Base-by-base conservation (phyloP, 2,113 vertebrate genomes). In the Empidonax alnorum region DNA sequence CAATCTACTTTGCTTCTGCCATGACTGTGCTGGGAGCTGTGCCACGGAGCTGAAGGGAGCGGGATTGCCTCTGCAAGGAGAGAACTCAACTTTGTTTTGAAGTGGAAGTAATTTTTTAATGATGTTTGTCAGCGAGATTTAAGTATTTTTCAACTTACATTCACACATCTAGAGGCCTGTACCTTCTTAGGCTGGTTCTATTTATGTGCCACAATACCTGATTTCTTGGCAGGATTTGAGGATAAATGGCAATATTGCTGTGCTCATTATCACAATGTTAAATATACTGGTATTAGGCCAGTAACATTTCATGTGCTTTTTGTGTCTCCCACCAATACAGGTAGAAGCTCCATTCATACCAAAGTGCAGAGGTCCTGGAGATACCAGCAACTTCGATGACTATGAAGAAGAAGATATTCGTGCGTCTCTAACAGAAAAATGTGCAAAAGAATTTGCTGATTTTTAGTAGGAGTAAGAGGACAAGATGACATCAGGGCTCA, bases 341-440 rank as follows among this genome's bases (percentile, higher is more conserved):
- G 99, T 99, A 67, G 99, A 99, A 98, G 99, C 99, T 91, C 99
- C 99, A 21, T 99, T 99, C 98, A 98, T 99, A 98, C 99, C 99
- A 98, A 99, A 99, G 98, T 99, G 99, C 98, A 99, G 99, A 99
- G 99, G 99, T 90, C 99, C 99, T 84, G 99, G 99, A 95, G 99
- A 99, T 98, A 99, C 99, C 71, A 99, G 99, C 98, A 99, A 99
- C 98, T 99, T 99, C 72, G 99, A 99, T 71, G 99, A 99, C 96
- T 99, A 99, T 85, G 99, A 99, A 97, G 99, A 99, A 94, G 99
- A 99, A 97, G 99, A 99, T 95, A 98, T 99, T 97, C 99, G 98
- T 76, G 98, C 99, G 89, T 99, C 99, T 89, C 98, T 99, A 98
- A 99, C 99, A 95, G 99, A 99, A 98, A 99, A 99, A 98, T 99